These are phyloP conservation scores for Galleria mellonella DNA, from an alignment of 1,140 invertebrate species.

Conservation along the genomic window DNA sequence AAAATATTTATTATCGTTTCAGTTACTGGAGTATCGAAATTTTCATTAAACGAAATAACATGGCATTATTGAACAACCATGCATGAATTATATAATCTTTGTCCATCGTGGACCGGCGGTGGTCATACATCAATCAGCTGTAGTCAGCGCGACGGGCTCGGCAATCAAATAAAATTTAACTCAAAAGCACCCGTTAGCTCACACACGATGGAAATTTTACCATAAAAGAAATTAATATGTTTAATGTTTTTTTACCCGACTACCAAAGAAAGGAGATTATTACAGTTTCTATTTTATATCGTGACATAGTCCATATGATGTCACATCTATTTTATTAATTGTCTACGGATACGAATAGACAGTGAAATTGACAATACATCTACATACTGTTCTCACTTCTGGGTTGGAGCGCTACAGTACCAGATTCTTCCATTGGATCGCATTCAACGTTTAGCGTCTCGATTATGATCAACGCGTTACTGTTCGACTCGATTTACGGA, in stretches of 20 bases:
- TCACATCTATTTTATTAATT: neutral
- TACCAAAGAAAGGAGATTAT: neutral
- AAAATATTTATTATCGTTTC: too few relatives aligned
- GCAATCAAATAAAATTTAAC: slow-evolving; percentile 30
- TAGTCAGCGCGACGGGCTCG: slow-evolving; percentile 7
- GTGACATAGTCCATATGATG: neutral
- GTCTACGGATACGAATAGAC: too few relatives aligned
- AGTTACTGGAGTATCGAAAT: too few relatives aligned
- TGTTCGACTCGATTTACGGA: too few relatives aligned
- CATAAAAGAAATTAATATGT: slow-evolving; percentile 8
- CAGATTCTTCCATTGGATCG: too few relatives aligned
- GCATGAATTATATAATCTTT: slow-evolving; percentile 23
- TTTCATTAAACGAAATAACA: too few relatives aligned
- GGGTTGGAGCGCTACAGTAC: too few relatives aligned
- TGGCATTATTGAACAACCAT: neutral
- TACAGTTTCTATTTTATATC: neutral
- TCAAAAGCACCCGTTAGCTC: slow-evolving; percentile 9
- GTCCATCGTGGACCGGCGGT: slow-evolving; percentile 9
- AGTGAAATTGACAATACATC: too few relatives aligned
- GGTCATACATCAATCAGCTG: slow-evolving; percentile 20
- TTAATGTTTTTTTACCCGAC: neutral
- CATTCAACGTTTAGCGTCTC: too few relatives aligned
- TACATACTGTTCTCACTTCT: too few relatives aligned
- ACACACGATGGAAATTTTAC: neutral
- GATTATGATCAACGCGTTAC: too few relatives aligned